phyloP scores from a whole-genome alignment of 2,797 vertebrate genomes.

The Urophycis tenuis region DNA sequence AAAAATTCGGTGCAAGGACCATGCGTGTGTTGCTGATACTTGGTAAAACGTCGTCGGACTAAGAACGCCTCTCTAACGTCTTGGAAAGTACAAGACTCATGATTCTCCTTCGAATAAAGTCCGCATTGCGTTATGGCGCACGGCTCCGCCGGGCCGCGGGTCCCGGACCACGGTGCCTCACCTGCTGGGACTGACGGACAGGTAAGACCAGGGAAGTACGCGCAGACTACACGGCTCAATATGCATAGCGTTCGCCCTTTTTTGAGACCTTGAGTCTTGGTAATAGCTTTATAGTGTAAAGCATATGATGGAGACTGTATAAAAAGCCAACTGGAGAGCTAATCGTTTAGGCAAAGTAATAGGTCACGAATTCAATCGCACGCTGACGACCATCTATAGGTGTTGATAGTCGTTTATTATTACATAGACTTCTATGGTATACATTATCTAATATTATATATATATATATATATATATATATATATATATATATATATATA shows the following conservation, averaged over 20 bases:
- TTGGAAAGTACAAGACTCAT: slow-evolving; percentile 22
- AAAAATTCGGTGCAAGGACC: slow-evolving; percentile 49
- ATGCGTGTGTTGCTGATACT: neutral
- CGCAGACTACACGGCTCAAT: neutral
- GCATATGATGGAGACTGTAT: neutral
- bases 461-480: too few relatives aligned
- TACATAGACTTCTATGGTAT: too few relatives aligned
- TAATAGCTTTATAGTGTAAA: neutral
- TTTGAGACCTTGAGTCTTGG: neutral
- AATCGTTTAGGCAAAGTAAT: too few relatives aligned
- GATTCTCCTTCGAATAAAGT: slow-evolving; percentile 25
- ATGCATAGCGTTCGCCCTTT: slow-evolving; percentile 3
- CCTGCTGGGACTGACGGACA: slow-evolving; percentile 21
- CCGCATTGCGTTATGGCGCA: slow-evolving; percentile 50
- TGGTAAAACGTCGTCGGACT: neutral
- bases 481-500: too few relatives aligned
- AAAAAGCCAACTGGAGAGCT: too few relatives aligned
- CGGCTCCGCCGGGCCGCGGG: slow-evolving; percentile 42
- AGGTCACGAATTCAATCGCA: too few relatives aligned
- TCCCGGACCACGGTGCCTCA: slow-evolving; percentile 33
- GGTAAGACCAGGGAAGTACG: slow-evolving; percentile 36
- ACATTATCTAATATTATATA: too few relatives aligned
- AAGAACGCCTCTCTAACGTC: neutral
- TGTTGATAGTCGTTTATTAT: too few relatives aligned
- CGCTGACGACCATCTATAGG: too few relatives aligned